These are phyloP conservation scores for Latrodectus hesperus DNA, from an alignment of 2,888 invertebrate genomes.

Conservation along the genomic window DNA sequence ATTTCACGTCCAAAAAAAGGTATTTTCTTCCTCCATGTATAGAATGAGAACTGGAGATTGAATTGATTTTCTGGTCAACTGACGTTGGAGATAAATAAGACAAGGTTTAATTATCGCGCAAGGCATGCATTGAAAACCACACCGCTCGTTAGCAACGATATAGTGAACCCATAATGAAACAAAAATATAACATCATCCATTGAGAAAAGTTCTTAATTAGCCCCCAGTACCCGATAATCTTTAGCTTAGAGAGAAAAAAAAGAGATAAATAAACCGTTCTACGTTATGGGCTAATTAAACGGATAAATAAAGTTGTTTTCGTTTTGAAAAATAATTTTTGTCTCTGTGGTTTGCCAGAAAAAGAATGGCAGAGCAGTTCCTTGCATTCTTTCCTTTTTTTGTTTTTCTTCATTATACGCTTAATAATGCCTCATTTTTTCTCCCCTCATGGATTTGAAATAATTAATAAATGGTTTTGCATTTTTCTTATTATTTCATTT, in stretches of 20 bases:
- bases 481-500: too few relatives aligned
- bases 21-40: too few relatives aligned
- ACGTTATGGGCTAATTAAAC: conserved; percentile 49
- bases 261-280: conserved; percentile 21
- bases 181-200: not conserved
- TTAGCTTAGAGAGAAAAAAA: conserved; percentile 8
- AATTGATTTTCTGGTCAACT: conserved; percentile 25
- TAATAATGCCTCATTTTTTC: too few relatives aligned
- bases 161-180: conserved; percentile 46
- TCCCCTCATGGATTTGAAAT: too few relatives aligned
- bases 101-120: conserved; percentile 39
- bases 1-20: too few relatives aligned
- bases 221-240: conserved; percentile 24
- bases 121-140: conserved; percentile 27
- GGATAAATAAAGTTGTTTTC: conserved; percentile 35
- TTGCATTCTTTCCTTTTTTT: too few relatives aligned
- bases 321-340: conserved; percentile 22
- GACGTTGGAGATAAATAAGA: conserved; percentile 31
- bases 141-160: conserved; percentile 46
- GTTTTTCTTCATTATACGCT: too few relatives aligned
- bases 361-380: too few relatives aligned
- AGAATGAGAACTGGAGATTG: not conserved
- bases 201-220: conserved; percentile 40
- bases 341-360: not conserved
- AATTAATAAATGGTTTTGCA: too few relatives aligned